These are phyloP conservation scores for Drosophila antonietae DNA, from an alignment of 2,888 invertebrate genomes.

Conservation along the genomic window DNA sequence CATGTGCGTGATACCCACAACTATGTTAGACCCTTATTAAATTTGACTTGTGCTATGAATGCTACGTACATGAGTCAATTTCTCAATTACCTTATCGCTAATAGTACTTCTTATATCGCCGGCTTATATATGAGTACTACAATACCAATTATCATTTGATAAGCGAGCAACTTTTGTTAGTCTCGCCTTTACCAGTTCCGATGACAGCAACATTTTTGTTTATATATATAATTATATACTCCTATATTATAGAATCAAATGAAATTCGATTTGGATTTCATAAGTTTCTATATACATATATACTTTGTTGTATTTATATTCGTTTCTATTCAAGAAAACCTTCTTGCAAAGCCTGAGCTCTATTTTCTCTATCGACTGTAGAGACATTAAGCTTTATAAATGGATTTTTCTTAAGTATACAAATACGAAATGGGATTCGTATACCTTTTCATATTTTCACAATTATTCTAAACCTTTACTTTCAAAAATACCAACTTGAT, in stretches of 20 bases:
- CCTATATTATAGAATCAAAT: background rate
- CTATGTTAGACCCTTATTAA: conserved; percentile 16
- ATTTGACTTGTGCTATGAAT: conserved; percentile 4
- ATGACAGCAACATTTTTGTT: background rate
- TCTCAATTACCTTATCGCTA: conserved; percentile 20
- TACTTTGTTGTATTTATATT: background rate
- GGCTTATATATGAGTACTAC: conserved; percentile 10
- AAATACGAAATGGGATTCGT: too few species aligned
- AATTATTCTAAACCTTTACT: background rate
- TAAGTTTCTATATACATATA: background rate
- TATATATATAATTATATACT: background rate
- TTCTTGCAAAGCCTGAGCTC: background rate
- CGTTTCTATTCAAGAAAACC: background rate
- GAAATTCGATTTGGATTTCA: background rate
- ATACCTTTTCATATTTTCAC: background rate
- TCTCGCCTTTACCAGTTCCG: background rate
- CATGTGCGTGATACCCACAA: background rate
- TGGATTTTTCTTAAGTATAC: too few species aligned
- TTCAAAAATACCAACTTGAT: background rate
- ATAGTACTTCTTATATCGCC: conserved; percentile 4
- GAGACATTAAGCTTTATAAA: too few species aligned
- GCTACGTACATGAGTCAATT: conserved; percentile 6
- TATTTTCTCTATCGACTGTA: too few species aligned
- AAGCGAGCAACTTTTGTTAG: conserved; percentile 1
- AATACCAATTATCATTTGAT: conserved; percentile 20